Evolutionary conservation across 1,140 invertebrate species (phyloP).

Genomic region (Charaxes varanes): DNA sequence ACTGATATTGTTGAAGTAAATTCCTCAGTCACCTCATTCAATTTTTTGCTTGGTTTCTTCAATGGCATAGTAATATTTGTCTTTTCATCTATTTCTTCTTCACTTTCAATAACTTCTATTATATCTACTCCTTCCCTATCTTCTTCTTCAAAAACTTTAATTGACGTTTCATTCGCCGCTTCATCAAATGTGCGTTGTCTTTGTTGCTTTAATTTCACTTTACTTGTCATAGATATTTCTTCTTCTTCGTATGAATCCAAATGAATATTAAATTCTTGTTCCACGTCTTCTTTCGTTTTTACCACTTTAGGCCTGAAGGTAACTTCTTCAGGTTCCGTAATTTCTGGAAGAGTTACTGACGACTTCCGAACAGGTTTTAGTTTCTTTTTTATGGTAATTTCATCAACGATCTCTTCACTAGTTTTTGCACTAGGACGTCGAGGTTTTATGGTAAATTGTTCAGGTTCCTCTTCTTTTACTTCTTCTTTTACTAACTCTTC

Average conservation of each 20-base stretch:
- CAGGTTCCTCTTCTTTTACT: slow-evolving; percentile 47
- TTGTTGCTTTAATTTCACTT: slow-evolving; percentile 85
- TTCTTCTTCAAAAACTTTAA: slow-evolving; percentile 81
- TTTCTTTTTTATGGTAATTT: slow-evolving; percentile 82
- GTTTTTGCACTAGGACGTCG: slow-evolving; percentile 61
- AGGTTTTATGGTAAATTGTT: slow-evolving; percentile 76
- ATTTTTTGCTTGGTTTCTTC: slow-evolving; percentile 34
- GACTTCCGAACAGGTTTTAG: slow-evolving; percentile 78
- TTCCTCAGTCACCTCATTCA: slow-evolving; percentile 27
- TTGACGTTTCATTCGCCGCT: slow-evolving; percentile 82
- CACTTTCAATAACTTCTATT: slow-evolving; percentile 82
- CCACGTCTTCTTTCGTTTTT: slow-evolving; percentile 87
- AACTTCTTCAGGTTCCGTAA: slow-evolving; percentile 82
- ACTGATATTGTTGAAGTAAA: slow-evolving; percentile 36
- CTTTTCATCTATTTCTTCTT: slow-evolving; percentile 77
- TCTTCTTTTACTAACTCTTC: slow-evolving; percentile 13
- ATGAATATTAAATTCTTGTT: slow-evolving; percentile 90
- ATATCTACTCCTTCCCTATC: slow-evolving; percentile 75
- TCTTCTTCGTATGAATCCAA: slow-evolving; percentile 89
- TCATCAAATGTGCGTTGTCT: slow-evolving; percentile 81
- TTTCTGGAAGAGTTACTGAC: slow-evolving; percentile 78
- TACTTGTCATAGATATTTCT: slow-evolving; percentile 88
- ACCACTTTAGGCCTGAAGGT: slow-evolving; percentile 82
- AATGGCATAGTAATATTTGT: slow-evolving; percentile 41
- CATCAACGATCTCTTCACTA: slow-evolving; percentile 81